phyloP scores from a whole-genome alignment of 2,113 vertebrate species.

The Cervus canadensis region DNA sequence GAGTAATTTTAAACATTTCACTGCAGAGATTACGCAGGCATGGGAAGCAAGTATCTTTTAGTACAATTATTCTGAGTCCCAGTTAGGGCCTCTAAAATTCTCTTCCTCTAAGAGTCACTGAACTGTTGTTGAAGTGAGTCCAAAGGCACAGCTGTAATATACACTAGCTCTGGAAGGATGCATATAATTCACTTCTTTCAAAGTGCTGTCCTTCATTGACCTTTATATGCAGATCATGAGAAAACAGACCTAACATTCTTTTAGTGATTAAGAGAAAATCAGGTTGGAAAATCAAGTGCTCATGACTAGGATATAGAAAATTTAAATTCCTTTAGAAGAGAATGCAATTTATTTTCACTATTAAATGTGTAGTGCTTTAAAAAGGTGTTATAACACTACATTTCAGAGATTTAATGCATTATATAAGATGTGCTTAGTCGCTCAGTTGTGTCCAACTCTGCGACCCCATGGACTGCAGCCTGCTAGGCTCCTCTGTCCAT shows the following conservation, averaged over 20 bases:
- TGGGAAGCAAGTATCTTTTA: conserved; percentile 32
- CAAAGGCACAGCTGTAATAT: conserved; percentile 65
- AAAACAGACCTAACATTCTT: conserved; percentile 36
- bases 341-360: conserved; percentile 30
- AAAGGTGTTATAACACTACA: conserved; percentile 25
- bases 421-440: neutral
- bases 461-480: neutral
- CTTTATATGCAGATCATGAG: conserved; percentile 50
- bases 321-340: neutral
- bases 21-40: neutral
- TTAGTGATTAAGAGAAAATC: conserved; percentile 25
- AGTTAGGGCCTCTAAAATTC: conserved; percentile 42
- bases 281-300: conserved; percentile 45
- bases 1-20: conserved; percentile 4
- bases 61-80: neutral
- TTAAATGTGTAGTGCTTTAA: conserved; percentile 5
- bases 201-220: conserved; percentile 56
- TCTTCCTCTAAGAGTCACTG: conserved; percentile 53
- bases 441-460: neutral
- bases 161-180: conserved; percentile 53
- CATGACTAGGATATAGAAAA: conserved; percentile 2
- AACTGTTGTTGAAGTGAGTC: conserved; percentile 39
- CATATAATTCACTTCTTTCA: conserved; percentile 39
- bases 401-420: neutral
- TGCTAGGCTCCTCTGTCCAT: neutral